Percentiles rank a stretch among this genome's conserved stretches.
phyloP scores from a whole-genome alignment of 2,113 vertebrate species.

The Poeciliopsis retropinna region DNA sequence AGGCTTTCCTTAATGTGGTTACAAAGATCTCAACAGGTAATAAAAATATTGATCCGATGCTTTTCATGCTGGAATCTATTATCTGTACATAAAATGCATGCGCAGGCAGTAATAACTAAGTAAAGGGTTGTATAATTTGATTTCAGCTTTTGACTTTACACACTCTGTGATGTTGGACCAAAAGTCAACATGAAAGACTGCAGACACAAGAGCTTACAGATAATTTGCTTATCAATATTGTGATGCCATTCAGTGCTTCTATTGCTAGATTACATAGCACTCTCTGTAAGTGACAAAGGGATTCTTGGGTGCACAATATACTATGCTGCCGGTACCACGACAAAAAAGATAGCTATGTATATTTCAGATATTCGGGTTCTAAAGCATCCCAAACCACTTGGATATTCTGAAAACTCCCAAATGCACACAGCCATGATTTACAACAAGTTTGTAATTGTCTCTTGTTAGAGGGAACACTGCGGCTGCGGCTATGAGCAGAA shows the following conservation, averaged over 20 bases:
- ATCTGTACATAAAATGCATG: conserved; percentile 38
- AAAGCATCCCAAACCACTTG: conserved; percentile 54
- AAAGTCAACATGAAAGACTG: conserved; percentile 15
- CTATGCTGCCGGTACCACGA: conserved; percentile 21
- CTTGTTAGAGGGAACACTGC: conserved; percentile 55
- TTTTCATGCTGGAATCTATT: conserved; percentile 66
- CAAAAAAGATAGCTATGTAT: conserved; percentile 26
- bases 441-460: conserved; percentile 69
- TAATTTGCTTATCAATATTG: conserved; percentile 17
- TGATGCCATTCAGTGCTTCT: conserved; percentile 2
- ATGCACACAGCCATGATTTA: conserved; percentile 58
- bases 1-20: conserved; percentile 67
- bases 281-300: conserved; percentile 31
- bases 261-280: conserved; percentile 26
- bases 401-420: conserved; percentile 50
- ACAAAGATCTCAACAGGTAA: conserved; percentile 61
- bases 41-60: conserved; percentile 66
- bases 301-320: conserved; percentile 28
- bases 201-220: conserved; percentile 2
- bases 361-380: conserved; percentile 46
- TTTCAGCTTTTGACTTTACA: conserved; percentile 51
- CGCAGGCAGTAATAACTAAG: conserved; percentile 44
- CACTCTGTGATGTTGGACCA: conserved; percentile 23
- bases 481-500: conserved; percentile 47
- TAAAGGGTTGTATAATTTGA: conserved; percentile 56